Conservation (phyloP, 2,113 vertebrate species). For the Petroica traversi region DNA sequence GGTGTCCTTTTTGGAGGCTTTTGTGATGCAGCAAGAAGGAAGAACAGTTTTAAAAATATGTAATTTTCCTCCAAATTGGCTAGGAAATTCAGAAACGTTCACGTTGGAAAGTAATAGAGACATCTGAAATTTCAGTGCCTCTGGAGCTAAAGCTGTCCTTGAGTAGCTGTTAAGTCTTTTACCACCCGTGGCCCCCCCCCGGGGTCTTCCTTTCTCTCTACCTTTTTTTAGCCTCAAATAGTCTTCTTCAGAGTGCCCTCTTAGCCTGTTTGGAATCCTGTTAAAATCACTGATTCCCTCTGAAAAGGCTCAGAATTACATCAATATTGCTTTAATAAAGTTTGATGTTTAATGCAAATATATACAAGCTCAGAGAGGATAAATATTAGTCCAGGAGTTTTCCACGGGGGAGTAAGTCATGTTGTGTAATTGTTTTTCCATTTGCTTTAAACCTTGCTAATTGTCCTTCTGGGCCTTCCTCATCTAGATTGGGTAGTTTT, state of each 20-base stretch:
- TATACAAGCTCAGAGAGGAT: background rate
- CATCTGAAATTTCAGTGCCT: background rate
- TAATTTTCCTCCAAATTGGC: background rate
- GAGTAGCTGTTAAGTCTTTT: background rate
- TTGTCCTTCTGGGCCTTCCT: background rate
- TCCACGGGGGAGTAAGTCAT: background rate
- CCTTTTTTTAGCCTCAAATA: background rate
- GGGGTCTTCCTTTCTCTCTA: background rate
- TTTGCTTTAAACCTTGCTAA: background rate
- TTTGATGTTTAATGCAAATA: background rate
- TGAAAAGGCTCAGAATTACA: background rate
- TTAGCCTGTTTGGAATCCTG: background rate
- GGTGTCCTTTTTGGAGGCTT: background rate
- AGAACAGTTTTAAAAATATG: background rate
- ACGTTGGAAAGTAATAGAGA: background rate
- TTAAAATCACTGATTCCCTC: background rate
- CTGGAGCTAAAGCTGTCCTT: background rate
- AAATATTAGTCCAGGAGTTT: background rate
- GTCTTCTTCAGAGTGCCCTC: background rate
- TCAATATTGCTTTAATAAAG: background rate
- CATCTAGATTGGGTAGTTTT: background rate
- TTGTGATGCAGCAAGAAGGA: background rate
- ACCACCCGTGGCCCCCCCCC: background rate
- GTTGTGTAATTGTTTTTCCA: slow-evolving; percentile 3
- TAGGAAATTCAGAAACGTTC: background rate